Evolutionary conservation across 2,888 invertebrate genomes (phyloP).

Genomic region (Tuta absoluta): DNA sequence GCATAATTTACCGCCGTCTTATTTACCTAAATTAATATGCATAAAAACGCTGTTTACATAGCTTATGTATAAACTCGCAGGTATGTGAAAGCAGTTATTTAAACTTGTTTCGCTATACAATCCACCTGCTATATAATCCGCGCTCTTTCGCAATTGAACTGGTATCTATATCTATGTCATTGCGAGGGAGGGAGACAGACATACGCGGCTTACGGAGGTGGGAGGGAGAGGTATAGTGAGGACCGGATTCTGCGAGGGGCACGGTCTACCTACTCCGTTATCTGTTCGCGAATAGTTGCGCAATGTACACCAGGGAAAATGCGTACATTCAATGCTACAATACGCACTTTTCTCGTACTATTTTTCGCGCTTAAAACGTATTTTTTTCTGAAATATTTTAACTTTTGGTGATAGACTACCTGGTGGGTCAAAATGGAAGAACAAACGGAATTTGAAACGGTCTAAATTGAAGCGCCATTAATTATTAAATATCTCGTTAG

Average conservation of each 20-base stretch:
- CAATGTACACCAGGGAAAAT: conserved; percentile 72
- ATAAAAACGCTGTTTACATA: conserved; percentile 40
- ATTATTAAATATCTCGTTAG: conserved; percentile 61
- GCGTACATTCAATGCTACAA: conserved; percentile 52
- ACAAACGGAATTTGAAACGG: conserved; percentile 50
- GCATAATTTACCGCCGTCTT: conserved; percentile 22
- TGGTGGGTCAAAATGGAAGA: conserved; percentile 41
- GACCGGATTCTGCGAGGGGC: conserved; percentile 77
- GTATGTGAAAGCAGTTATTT: conserved; percentile 78
- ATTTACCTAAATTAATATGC: conserved; percentile 32
- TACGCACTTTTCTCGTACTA: conserved; percentile 36
- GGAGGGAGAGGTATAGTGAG: conserved; percentile 52
- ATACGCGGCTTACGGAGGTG: conserved; percentile 40
- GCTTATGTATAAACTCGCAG: conserved; percentile 54
- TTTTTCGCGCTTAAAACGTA: conserved; percentile 33
- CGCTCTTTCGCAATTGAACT: conserved; percentile 77
- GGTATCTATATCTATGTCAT: conserved; percentile 80
- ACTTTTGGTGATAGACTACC: conserved; percentile 23
- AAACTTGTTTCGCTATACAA: conserved; percentile 76
- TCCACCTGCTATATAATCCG: conserved; percentile 81
- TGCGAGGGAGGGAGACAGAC: conserved; percentile 54
- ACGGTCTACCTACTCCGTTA: conserved; percentile 57
- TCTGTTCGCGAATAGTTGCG: conserved; percentile 79
- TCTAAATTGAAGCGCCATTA: conserved; percentile 55
- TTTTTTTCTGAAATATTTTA: conserved; percentile 34